Conservation (phyloP, 2,797 vertebrate genomes). For the Pipistrellus pipistrellus region DNA sequence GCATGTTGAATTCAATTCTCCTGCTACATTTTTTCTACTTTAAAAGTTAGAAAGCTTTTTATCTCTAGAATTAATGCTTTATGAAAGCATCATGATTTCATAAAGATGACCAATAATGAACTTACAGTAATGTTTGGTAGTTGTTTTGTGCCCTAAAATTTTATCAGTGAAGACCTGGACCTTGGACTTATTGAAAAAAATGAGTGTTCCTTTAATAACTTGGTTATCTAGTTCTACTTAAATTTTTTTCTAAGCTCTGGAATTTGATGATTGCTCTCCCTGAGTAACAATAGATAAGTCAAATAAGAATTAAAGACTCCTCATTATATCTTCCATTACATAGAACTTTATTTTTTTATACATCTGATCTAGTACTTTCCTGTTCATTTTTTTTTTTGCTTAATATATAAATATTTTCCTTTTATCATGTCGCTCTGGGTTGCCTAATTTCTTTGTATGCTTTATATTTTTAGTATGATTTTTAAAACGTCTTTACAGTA, state of each 20-base stretch:
- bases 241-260: constrained; percentile 12
- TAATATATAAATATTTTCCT: not conserved
- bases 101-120: constrained; percentile 35
- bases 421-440: not conserved
- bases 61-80: not conserved
- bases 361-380: not conserved
- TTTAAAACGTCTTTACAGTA: not conserved
- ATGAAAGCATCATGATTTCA: constrained; percentile 46
- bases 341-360: not conserved
- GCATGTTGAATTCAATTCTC: not conserved
- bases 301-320: not conserved
- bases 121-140: constrained; percentile 21
- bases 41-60: not conserved
- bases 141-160: constrained; percentile 1
- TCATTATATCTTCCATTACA: not conserved
- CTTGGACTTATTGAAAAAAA: not conserved
- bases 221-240: not conserved
- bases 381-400: not conserved
- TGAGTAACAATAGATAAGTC: not conserved
- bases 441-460: not conserved
- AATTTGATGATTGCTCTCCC: constrained; percentile 2
- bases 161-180: constrained; percentile 18
- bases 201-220: constrained; percentile 36
- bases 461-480: not conserved
- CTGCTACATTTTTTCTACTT: not conserved